Base-by-base conservation (phyloP, 2,888 invertebrate species). In the Lottia scabra region DNA sequence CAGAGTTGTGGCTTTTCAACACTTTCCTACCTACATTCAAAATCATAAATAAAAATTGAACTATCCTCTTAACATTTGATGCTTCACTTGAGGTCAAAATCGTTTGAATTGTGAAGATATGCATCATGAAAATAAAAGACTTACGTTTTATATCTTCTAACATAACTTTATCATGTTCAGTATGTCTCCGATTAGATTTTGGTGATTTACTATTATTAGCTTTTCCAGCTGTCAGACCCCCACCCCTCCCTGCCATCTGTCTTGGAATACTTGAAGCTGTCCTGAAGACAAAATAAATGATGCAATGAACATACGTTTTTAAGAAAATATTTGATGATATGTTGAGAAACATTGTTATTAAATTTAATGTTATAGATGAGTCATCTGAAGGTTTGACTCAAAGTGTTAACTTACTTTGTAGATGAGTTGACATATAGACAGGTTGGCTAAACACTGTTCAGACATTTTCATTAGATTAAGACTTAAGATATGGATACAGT, bases 121-220 rank as follows among this genome's bases (percentile, higher is more conserved):
- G 68, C 30, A 30, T 30, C 30, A 30, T n/a, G n/a, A n/a, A 30
- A 30, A 30, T 30, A 30, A 4, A 2, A 62, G 23, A 12, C 72
- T 62, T 69, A 84, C 84, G 73, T 78, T 84, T 84, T 12, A 84
- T 75, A 77, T 81, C 80, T 43, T 79, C 80, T 13, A 84, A 68
- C 23, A 82, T 81, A 13, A 84, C 82, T 13, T 74, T 78, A n/a
- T 71, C 78, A 67, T 83, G 78, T 63, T 77, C 79, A 38, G 80
- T 78, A 45, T 76, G 77, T 68, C 83, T 82, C 15, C 78, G 79
- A 45, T 78, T 75, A 27, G 79, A 75, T 27, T 77, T 74, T 27
- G 84, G 78, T 64, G 81, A 81, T 65, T 82, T 81, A 12, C 19
- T 23, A 19, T 56, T 26, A 3, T n/a, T 16, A 1, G 81, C 76